These are phyloP conservation scores for Helicoverpa zea DNA, from an alignment of 1,140 invertebrate species.

Conservation along the genomic window DNA sequence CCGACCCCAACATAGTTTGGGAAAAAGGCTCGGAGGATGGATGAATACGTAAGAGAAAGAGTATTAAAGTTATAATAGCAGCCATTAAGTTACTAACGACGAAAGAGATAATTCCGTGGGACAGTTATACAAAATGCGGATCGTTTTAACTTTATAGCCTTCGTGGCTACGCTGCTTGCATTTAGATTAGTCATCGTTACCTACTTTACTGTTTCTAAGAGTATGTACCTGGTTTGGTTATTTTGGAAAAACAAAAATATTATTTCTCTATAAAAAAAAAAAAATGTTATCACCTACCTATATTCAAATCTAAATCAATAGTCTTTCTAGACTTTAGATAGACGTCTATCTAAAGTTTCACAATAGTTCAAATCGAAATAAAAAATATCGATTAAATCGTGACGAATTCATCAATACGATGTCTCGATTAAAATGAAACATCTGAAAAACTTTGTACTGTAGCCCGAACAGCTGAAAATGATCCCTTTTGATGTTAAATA, in stretches of 20 bases:
- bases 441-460: neutral
- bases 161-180: neutral
- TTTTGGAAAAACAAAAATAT: too few species aligned
- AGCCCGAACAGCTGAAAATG: neutral
- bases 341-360: too few species aligned
- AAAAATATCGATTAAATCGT: too few species aligned
- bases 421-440: neutral
- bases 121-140: neutral
- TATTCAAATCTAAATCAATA: too few species aligned
- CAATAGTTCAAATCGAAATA: too few species aligned
- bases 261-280: too few species aligned
- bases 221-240: too few species aligned
- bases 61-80: neutral
- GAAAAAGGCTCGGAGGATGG: too few species aligned
- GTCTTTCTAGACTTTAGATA: too few species aligned
- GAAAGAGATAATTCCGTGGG: neutral
- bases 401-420: neutral
- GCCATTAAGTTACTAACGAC: neutral
- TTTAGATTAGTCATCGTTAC: neutral
- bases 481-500: constrained; percentile 16
- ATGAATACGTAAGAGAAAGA: neutral
- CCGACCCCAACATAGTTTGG: too few species aligned
- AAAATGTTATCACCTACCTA: too few species aligned
- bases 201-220: too few species aligned
- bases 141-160: neutral